Conservation (phyloP, 2,113 vertebrate species). For the Strix uralensis region DNA sequence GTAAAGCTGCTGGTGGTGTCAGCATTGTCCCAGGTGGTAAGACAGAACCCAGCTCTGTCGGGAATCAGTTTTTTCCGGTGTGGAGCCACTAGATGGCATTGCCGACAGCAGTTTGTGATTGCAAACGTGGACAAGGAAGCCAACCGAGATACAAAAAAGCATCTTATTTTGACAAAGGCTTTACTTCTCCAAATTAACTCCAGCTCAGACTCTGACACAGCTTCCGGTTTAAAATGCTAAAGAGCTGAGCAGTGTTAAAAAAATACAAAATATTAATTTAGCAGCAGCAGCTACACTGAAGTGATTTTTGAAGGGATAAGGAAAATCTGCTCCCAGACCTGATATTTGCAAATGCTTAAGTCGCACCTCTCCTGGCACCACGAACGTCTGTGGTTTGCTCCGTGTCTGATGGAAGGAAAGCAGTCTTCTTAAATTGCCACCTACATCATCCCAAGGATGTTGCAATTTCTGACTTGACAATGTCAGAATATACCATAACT, state of each 20-base stretch:
- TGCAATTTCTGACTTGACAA: not conserved
- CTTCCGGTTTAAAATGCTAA: not conserved
- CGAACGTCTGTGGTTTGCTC: not conserved
- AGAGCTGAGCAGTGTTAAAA: not conserved
- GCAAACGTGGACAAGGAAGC: accelerated
- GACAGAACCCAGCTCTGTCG: not conserved
- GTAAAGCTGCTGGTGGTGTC: not conserved
- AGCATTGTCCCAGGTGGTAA: not conserved
- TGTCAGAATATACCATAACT: not conserved
- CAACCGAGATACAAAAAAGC: not conserved
- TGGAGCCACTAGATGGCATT: slow-evolving; percentile 65
- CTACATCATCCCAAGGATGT: not conserved
- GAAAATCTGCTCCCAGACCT: not conserved
- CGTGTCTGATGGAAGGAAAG: not conserved
- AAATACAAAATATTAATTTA: not conserved
- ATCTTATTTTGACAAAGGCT: not conserved
- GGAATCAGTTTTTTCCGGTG: not conserved
- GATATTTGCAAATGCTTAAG: not conserved
- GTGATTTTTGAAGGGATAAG: not conserved
- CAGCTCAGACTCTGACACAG: not conserved
- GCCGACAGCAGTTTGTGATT: not conserved
- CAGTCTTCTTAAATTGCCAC: not conserved
- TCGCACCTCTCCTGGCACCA: not conserved
- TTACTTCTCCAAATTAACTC: not conserved
- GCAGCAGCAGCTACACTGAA: not conserved